Conservation (phyloP, 2,797 vertebrate genomes). For the Kryptolebias ocellatus region DNA sequence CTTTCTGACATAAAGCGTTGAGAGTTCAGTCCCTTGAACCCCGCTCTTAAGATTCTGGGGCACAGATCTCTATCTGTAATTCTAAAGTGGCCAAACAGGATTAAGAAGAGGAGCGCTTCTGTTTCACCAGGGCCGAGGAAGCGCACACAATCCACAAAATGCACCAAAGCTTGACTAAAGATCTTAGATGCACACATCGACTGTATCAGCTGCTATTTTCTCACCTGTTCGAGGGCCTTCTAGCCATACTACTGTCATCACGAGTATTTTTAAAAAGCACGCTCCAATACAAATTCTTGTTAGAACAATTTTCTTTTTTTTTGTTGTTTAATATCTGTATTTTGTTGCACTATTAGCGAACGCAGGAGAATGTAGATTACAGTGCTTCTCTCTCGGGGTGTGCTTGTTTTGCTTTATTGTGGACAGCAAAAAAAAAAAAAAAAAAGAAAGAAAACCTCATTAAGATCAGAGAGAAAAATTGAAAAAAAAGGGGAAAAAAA, state of each 20-base stretch:
- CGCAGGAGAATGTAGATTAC: conserved; percentile 36
- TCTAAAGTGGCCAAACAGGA: conserved; percentile 86
- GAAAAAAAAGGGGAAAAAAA: conserved; percentile 13
- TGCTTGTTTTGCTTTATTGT: conserved; percentile 56
- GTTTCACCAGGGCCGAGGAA: conserved; percentile 76
- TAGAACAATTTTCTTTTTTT: conserved; percentile 10
- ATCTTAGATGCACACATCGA: conserved; percentile 68
- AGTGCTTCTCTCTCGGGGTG: conserved; percentile 48
- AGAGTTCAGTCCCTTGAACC: conserved; percentile 79
- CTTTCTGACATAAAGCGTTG: conserved; percentile 76
- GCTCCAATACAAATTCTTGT: conserved; percentile 27
- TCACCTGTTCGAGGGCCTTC: conserved; percentile 72
- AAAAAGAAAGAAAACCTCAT: conserved; percentile 59
- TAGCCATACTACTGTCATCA: conserved; percentile 54
- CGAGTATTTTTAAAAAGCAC: conserved; percentile 38
- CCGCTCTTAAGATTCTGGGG: conserved; percentile 73
- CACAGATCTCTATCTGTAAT: conserved; percentile 81
- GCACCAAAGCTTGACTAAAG: conserved; percentile 76
- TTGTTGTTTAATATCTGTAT: conserved; percentile 11
- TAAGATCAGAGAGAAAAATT: conserved; percentile 49
- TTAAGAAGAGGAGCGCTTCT: conserved; percentile 77
- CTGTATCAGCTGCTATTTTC: conserved; percentile 70
- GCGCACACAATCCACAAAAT: conserved; percentile 64
- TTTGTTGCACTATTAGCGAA: conserved; percentile 14
- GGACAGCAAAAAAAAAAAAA: conserved; percentile 33